These are phyloP conservation scores for Xyliphius kryptos DNA, from an alignment of 2,113 vertebrate genomes.

Conservation along the genomic window DNA sequence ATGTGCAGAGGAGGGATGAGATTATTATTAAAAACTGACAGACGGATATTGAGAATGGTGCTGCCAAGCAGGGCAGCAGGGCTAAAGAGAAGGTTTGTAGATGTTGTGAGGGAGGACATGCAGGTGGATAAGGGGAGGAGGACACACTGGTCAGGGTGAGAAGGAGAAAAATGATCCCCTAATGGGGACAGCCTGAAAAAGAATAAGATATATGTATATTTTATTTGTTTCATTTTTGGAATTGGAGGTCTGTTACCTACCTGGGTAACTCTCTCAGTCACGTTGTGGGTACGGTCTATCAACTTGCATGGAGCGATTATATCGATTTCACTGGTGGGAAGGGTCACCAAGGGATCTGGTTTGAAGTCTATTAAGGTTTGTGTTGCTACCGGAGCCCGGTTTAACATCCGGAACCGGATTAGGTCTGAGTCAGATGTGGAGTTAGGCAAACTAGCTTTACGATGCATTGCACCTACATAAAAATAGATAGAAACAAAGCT, in stretches of 20 bases:
- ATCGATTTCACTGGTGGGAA: slow-evolving; percentile 69
- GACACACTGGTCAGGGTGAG: no score
- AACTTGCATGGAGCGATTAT: slow-evolving; percentile 81
- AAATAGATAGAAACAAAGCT: slow-evolving; percentile 1
- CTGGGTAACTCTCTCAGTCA: slow-evolving; percentile 90
- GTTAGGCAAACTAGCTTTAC: slow-evolving; percentile 66
- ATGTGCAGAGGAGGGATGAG: no score
- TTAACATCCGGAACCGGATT: slow-evolving; percentile 66
- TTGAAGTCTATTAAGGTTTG: slow-evolving; percentile 80
- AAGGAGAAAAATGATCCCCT: no score
- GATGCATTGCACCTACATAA: slow-evolving; percentile 62
- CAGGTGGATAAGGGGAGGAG: no score
- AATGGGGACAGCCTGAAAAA: no score
- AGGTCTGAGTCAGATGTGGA: slow-evolving; percentile 79
- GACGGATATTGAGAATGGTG: no score
- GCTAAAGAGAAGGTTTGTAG: no score
- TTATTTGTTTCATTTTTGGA: background rate
- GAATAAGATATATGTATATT: no score
- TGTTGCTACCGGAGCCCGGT: slow-evolving; percentile 69
- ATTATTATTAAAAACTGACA: no score
- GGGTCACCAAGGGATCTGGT: slow-evolving; percentile 64
- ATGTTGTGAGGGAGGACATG: no score
- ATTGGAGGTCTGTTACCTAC: slow-evolving; percentile 47
- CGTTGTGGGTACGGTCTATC: slow-evolving; percentile 83
- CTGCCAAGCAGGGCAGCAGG: no score